A percentile compares a stretch with the other conserved stretches of the same genome.
These are phyloP conservation scores for Trogon surrucura DNA, from an alignment of 2,113 vertebrate genomes.

Conservation along the genomic window DNA sequence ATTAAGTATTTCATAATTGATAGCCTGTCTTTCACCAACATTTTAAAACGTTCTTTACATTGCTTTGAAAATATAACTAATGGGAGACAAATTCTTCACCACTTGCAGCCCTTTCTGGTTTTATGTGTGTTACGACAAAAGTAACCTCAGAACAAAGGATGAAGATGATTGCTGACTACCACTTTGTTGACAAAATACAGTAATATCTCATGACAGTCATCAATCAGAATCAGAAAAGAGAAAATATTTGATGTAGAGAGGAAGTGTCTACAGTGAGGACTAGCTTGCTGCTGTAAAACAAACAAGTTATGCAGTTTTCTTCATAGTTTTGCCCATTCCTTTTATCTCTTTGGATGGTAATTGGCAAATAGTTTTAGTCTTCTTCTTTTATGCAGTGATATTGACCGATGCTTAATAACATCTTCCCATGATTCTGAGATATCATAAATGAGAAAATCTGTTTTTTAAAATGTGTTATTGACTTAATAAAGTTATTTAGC, in stretches of 20 bases:
- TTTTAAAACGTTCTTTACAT: neutral
- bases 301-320: neutral
- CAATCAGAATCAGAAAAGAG: neutral
- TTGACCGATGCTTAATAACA: neutral
- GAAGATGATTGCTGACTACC: neutral
- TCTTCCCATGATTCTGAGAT: neutral
- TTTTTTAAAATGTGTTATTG: neutral
- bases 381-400: neutral
- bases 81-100: neutral
- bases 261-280: neutral
- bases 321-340: accelerated
- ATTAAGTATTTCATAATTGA: neutral
- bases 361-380: neutral
- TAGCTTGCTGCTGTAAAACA: neutral
- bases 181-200: neutral
- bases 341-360: neutral
- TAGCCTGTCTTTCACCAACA: neutral
- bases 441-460: neutral
- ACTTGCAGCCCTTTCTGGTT: neutral
- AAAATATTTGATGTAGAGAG: neutral
- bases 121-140: neutral
- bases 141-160: neutral
- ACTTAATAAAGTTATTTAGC: neutral
- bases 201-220: neutral
- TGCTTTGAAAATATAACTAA: neutral